A percentile compares a stretch with the other conserved stretches of the same genome.
Conservation (phyloP, 1,140 invertebrate species). For the Bombus superbus region DNA sequence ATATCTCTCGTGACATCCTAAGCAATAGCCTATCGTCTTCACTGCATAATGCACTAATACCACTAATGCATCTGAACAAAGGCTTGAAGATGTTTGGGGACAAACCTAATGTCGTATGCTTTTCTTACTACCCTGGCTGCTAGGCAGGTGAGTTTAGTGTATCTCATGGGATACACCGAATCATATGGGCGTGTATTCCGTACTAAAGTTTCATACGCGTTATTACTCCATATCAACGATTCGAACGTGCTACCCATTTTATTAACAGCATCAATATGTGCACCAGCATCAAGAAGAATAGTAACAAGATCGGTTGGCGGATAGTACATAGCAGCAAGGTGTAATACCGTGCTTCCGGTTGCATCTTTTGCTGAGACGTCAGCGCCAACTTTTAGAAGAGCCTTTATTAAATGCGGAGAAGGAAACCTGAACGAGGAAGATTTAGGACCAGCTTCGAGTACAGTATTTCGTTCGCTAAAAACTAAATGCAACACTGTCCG, state of each 20-base stretch:
- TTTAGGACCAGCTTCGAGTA: constrained; percentile 82
- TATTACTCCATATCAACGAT: constrained; percentile 85
- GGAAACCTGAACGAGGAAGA: constrained; percentile 91
- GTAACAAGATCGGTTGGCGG: constrained; percentile 87
- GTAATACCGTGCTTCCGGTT: constrained; percentile 92
- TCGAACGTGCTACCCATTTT: constrained; percentile 90
- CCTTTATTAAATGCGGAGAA: constrained; percentile 87
- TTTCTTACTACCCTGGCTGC: constrained; percentile 88
- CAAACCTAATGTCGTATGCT: constrained; percentile 79
- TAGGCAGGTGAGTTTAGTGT: constrained; percentile 91
- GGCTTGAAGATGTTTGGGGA: constrained; percentile 84
- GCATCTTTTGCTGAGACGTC: constrained; percentile 89
- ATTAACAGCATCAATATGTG: constrained; percentile 95
- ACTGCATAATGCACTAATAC: not conserved
- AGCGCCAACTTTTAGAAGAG: constrained; percentile 92
- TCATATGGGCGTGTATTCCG: constrained; percentile 85
- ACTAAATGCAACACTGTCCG: constrained; percentile 93
- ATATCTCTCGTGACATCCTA: not conserved
- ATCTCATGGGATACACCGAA: constrained; percentile 90
- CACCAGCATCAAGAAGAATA: constrained; percentile 89
- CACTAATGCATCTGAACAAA: constrained; percentile 84
- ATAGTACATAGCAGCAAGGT: constrained; percentile 87
- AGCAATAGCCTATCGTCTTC: not conserved
- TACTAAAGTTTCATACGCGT: constrained; percentile 89
- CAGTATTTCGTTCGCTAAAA: constrained; percentile 84